Evolutionary conservation across 2,797 vertebrate species (phyloP), one percentile per base, ranked within the genome.

Genomic region (Anguilla pacifica): DNA sequence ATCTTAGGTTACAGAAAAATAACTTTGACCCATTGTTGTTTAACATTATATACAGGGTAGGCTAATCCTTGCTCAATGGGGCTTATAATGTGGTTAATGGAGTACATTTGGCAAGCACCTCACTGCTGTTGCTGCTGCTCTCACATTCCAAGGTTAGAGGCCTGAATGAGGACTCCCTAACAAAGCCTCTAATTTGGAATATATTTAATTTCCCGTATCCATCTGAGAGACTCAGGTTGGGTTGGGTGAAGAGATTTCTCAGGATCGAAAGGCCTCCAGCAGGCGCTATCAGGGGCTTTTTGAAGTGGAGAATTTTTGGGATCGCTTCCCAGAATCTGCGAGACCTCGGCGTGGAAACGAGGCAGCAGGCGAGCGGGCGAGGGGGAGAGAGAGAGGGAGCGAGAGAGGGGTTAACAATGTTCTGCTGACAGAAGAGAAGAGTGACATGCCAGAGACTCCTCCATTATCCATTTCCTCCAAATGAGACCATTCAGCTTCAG

Each of bases 311-410:
- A 93, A 95, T 96, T 96, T 79, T 94, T 95, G 96, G 96, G 95
- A 96, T 90, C 88, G 92, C 94, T 95, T 95, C 95, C 95, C 96
- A 87, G 95, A 95, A 95, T 96, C 95, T 93, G 91, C 91, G 92
- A 95, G 96, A 96, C 96, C 96, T 95, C 95, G 85, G 95, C 96
- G 96, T 96, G 96, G 95, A 96, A 96, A 96, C 94, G 94, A 96
- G 96, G 93, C 96, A 96, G 95, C 93, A 93, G 94, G 95, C 94
- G 93, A 87, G 88, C 92, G 89, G 85, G 88, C 49, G 87, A 86
- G 46, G 83, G 79, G 87, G 86, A 85, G 53, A 53, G 59, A 90
- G 92, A 92, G 92, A 91, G 92, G 89, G 88, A 91, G 28, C 57
- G n/a, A 59, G 85, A 81, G 87, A 89, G 88, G 55, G 25, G 85